These are phyloP conservation scores for Arctia plantaginis DNA, from an alignment of 2,888 invertebrate genomes.

Conservation along the genomic window DNA sequence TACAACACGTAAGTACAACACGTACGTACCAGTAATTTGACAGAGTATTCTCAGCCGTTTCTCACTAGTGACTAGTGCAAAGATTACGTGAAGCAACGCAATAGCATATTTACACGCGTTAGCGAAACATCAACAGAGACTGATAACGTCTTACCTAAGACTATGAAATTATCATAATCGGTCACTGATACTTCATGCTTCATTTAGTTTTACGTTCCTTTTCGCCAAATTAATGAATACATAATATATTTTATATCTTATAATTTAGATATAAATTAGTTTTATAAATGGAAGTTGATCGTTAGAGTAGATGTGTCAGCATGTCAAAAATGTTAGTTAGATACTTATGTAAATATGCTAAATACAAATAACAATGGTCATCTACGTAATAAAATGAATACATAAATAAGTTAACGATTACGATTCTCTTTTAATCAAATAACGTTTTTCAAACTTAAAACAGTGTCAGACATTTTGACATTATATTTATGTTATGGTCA, in stretches of 20 bases:
- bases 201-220: slow-evolving; percentile 29
- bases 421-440: not conserved
- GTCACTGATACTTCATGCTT: slow-evolving; percentile 51
- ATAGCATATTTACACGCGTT: slow-evolving; percentile 44
- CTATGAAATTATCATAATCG: slow-evolving; percentile 55
- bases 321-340: not conserved
- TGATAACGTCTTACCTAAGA: slow-evolving; percentile 52
- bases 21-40: slow-evolving; percentile 23
- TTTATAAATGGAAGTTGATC: not conserved
- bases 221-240: slow-evolving; percentile 11
- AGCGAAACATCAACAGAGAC: slow-evolving; percentile 37
- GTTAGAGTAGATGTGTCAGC: not conserved
- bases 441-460: not conserved
- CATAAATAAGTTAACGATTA: not conserved
- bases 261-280: slow-evolving; percentile 4
- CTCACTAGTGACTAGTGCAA: slow-evolving; percentile 39
- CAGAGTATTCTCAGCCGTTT: slow-evolving; percentile 28
- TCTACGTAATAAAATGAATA: slow-evolving; percentile 3
- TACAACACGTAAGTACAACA: too few relatives aligned
- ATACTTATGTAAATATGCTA: not conserved
- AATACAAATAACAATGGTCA: slow-evolving; percentile 2
- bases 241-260: not conserved
- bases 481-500: not conserved
- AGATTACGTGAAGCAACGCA: slow-evolving; percentile 49
- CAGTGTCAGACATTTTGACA: not conserved